Evolutionary conservation across 2,888 invertebrate species (phyloP).

Genomic region (Synergus itoensis): DNA sequence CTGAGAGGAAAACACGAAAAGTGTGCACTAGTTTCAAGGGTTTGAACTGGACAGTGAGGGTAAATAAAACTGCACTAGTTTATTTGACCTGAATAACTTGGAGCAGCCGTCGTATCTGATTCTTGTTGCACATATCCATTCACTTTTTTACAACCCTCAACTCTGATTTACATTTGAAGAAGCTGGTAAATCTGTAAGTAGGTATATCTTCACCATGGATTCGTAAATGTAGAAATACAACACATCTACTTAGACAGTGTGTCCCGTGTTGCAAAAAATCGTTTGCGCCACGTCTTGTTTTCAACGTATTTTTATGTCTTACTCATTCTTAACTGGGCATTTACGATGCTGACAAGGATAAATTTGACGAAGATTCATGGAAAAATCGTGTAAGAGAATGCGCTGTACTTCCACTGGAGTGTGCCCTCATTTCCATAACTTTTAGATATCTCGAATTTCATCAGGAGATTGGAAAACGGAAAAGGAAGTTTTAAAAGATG

Average conservation of each 20-base stretch:
- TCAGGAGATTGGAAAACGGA: neutral
- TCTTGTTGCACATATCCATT: slow-evolving; percentile 28
- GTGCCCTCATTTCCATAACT: neutral
- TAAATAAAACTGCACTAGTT: neutral
- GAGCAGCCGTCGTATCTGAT: slow-evolving; percentile 21
- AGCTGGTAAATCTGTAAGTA: slow-evolving; percentile 27
- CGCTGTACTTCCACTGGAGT: neutral
- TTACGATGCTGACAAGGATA: slow-evolving; percentile 25
- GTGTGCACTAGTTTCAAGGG: neutral
- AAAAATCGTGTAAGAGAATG: slow-evolving; percentile 10
- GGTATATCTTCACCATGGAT: slow-evolving; percentile 4
- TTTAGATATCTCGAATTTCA: neutral
- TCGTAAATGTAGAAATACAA: slow-evolving; percentile 12
- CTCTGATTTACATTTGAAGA: slow-evolving; percentile 32
- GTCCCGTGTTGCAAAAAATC: slow-evolving; percentile 17
- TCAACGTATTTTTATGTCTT: slow-evolving; percentile 16
- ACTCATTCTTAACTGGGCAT: slow-evolving; percentile 3
- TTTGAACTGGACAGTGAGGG: neutral
- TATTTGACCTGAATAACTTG: slow-evolving; percentile 1
- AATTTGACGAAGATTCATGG: slow-evolving; percentile 25
- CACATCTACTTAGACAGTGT: neutral
- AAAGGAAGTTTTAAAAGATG: neutral
- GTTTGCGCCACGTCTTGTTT: slow-evolving; percentile 5
- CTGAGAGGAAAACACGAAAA: neutral
- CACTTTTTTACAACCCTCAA: slow-evolving; percentile 3